Evolutionary conservation across 2,888 invertebrate genomes (phyloP), one percentile per base, ranked within the genome.

Genomic region (Eupithecia centaureata): DNA sequence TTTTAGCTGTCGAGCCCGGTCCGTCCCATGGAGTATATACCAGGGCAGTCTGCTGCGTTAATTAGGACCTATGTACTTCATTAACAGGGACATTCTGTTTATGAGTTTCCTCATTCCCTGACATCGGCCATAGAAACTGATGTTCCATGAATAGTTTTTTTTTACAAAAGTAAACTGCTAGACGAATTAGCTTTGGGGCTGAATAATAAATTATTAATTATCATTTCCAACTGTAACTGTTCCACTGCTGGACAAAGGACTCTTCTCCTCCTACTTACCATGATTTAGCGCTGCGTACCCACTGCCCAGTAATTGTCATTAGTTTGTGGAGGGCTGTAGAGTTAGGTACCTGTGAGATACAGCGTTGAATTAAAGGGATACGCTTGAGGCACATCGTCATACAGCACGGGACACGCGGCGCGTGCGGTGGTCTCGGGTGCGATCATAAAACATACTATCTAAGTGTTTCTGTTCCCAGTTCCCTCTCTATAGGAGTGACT

Each of bases 1-100:
- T 33, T 54, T 59, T 67, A 60, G 59, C 60, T 56, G 15, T 63
- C 42, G 42, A 42, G 42, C 33, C 57, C 22, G 51, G 57, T 51
- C n/a, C n/a, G n/a, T n/a, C 42, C 56, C 28, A 32, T 32, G 33
- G 57, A 54, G 54, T 32, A 63, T 60, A 33, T 63, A 38, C 52
- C 3, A 38, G 51, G 30, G 58, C 38, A 65, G 58, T 30, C 51
- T 54, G 62, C 58, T 59, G 35, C 62, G 54, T 60, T 56, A 32
- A 57, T 57, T 57, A n/a, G n/a, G n/a, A n/a, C n/a, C n/a, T n/a
- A 57, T 30, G 12, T 57, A 22, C 32, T 33, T 57, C 18, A 57
- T 32, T 57, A 57, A 57, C 32, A 18, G 32, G 57, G 57, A 33
- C 30, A 57, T 57, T 56, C 32, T 32, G 56, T 56, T 32, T 57